These are phyloP conservation scores for Griposia aprilina DNA, from an alignment of 2,888 invertebrate species.

Conservation along the genomic window DNA sequence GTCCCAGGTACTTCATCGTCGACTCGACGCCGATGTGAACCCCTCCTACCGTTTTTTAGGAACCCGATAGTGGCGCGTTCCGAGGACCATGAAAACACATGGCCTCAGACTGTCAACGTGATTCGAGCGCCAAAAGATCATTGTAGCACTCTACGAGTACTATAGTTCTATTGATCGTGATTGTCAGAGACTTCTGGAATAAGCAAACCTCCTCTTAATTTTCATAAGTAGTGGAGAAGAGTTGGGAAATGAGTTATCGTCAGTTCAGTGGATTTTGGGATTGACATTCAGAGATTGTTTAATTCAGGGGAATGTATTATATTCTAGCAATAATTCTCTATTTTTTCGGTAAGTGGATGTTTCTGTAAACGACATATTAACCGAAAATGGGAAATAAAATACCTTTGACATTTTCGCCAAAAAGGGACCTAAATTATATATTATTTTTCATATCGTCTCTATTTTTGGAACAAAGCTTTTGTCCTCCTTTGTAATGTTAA, in stretches of 20 bases:
- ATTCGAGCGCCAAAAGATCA: not conserved
- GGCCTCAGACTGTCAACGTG: too few species aligned
- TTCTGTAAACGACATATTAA: not conserved
- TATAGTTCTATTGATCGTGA: not conserved
- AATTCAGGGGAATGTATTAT: not conserved
- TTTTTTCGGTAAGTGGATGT: not conserved
- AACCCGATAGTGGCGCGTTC: too few species aligned
- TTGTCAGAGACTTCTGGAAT: not conserved
- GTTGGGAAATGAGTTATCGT: not conserved
- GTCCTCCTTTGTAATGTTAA: not conserved
- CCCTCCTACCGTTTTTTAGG: too few species aligned
- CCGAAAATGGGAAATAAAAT: constrained; percentile 21
- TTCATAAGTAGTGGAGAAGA: not conserved
- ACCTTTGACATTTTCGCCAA: constrained; percentile 32
- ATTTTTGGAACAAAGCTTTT: constrained; percentile 21
- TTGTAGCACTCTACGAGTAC: not conserved
- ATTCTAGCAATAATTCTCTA: not conserved
- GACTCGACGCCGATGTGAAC: too few species aligned
- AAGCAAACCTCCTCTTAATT: too few species aligned
- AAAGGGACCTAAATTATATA: not conserved
- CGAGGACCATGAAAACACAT: too few species aligned
- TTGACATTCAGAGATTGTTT: not conserved
- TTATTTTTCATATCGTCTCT: constrained; percentile 4
- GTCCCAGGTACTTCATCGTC: too few species aligned
- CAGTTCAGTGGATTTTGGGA: not conserved